These are phyloP conservation scores for Rhinichthys osculus DNA, from an alignment of 2,797 vertebrate species.

Conservation along the genomic window DNA sequence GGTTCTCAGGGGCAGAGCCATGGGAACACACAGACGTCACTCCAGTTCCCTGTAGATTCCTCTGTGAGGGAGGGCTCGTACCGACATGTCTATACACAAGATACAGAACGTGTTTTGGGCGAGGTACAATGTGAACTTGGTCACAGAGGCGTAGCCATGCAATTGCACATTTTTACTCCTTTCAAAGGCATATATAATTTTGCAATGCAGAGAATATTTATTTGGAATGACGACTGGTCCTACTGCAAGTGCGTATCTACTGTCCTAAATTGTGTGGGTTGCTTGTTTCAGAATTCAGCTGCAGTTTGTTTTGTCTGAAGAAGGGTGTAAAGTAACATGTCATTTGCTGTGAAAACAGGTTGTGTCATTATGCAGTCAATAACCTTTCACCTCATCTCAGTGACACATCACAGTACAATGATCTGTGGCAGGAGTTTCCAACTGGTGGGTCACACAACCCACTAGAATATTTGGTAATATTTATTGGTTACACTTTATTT, in stretches of 20 bases:
- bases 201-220: conserved; percentile 62
- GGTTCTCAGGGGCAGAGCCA: conserved; percentile 15
- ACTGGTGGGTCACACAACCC: background rate
- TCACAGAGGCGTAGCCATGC: conserved; percentile 70
- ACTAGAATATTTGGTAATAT: background rate
- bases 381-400: conserved; percentile 60
- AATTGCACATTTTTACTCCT: conserved; percentile 68
- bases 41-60: conserved; percentile 47
- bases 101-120: conserved; percentile 73
- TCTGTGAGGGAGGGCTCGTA: conserved; percentile 48
- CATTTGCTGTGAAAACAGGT: conserved; percentile 16
- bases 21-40: conserved; percentile 52
- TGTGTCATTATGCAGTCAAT: conserved; percentile 31
- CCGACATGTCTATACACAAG: conserved; percentile 75
- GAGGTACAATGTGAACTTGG: conserved; percentile 70
- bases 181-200: conserved; percentile 68
- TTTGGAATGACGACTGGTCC: conserved; percentile 56
- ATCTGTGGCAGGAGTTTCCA: background rate
- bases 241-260: conserved; percentile 18
- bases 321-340: background rate
- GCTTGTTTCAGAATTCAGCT: background rate
- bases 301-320: background rate
- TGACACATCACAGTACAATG: background rate
- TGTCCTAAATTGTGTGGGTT: background rate
- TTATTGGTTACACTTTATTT: background rate